phyloP scores from a whole-genome alignment of 2,113 vertebrate genomes.

The Rhegmatorhina hoffmannsi region DNA sequence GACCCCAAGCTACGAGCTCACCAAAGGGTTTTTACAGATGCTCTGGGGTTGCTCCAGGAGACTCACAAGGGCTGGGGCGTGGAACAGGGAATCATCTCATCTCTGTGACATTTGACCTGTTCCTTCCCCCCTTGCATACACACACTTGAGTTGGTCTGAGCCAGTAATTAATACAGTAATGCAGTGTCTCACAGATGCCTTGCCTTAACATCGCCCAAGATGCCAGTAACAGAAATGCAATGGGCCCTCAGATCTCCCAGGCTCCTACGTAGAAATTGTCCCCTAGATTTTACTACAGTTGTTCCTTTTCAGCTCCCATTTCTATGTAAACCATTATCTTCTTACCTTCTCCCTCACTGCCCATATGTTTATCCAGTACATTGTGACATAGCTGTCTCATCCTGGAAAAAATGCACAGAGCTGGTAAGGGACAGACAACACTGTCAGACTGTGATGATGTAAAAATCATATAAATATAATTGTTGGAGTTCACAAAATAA shows the following conservation, averaged over 20 bases:
- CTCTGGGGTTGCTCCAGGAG: not conserved
- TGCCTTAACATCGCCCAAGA: not conserved
- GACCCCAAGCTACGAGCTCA: not conserved
- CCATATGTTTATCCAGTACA: not conserved
- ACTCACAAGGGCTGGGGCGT: not conserved
- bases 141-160: not conserved
- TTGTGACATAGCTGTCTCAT: not conserved
- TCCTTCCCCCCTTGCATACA: not conserved
- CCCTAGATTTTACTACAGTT: not conserved
- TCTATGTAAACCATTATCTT: not conserved
- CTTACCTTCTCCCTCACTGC: not conserved
- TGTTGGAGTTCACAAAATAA: not conserved
- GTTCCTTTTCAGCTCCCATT: not conserved
- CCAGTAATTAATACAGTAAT: not conserved
- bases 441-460: not conserved
- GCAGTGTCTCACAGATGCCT: not conserved
- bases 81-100: not conserved
- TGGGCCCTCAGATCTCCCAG: not conserved
- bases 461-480: not conserved
- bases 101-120: not conserved
- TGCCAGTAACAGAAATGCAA: not conserved
- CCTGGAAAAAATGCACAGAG: not conserved
- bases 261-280: not conserved
- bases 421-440: not conserved
- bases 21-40: not conserved